phyloP scores from a whole-genome alignment of 2,113 vertebrate genomes.

The Scomber scombrus region DNA sequence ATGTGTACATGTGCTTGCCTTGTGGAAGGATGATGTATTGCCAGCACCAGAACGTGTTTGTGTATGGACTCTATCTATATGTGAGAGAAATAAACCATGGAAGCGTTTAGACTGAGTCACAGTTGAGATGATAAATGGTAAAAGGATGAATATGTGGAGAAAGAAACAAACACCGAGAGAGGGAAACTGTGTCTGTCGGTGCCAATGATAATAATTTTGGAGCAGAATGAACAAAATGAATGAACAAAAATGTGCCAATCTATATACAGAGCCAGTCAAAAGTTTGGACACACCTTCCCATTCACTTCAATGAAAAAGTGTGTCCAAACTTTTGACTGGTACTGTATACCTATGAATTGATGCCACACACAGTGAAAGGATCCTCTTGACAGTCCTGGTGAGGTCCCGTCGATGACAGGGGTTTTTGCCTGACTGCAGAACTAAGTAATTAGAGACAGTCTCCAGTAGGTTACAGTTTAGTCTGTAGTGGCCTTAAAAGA shows the following conservation, averaged over 20 bases:
- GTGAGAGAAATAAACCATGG: conserved; percentile 56
- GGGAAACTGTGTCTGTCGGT: conserved; percentile 31
- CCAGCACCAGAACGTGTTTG: conserved; percentile 39
- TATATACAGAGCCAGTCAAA: conserved; percentile 3
- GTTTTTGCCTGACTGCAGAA: conserved; percentile 59
- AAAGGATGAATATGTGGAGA: conserved; percentile 40
- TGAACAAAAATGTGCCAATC: conserved; percentile 29
- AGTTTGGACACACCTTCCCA: too few species aligned
- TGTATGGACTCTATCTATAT: conserved; percentile 41
- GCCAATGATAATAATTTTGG: conserved; percentile 58
- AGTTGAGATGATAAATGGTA: conserved; percentile 26
- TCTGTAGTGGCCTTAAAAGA: conserved; percentile 77
- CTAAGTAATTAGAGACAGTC: conserved; percentile 79
- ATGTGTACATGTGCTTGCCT: conserved; percentile 56
- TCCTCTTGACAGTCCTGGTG: conserved; percentile 60
- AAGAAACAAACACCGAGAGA: conserved; percentile 54
- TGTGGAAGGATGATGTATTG: conserved; percentile 43
- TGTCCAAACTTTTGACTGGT: too few species aligned
- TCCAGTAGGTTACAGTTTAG: conserved; percentile 81
- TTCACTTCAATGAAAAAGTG: too few species aligned
- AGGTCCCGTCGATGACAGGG: conserved; percentile 70
- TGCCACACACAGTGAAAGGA: conserved; percentile 78
- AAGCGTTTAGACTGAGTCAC: conserved; percentile 25
- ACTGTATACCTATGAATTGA: conserved; percentile 20
- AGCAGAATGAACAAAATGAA: conserved; percentile 39